These are phyloP conservation scores for Camponotus vicinus DNA, from an alignment of 1,140 invertebrate genomes.

Conservation along the genomic window DNA sequence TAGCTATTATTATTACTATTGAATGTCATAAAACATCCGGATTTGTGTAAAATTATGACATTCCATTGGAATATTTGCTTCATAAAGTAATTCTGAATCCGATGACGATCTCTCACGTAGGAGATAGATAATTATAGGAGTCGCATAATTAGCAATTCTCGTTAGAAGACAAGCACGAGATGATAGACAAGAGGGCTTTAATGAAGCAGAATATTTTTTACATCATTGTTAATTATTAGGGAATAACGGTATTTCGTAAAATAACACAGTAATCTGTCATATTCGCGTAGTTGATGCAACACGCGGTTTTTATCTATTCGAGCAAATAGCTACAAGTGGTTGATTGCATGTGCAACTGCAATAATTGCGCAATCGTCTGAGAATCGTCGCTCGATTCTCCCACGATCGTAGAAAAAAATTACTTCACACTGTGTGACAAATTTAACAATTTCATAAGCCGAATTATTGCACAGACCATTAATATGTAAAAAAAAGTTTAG, in stretches of 20 bases:
- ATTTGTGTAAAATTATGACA: background rate
- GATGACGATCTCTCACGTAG: conserved; percentile 3
- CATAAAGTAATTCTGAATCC: conserved; percentile 4
- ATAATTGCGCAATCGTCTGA: conserved; percentile 37
- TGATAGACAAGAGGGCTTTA: conserved; percentile 17
- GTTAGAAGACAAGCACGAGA: background rate
- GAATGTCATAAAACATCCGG: background rate
- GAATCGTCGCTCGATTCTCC: conserved; percentile 20
- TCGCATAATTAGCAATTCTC: conserved; percentile 28
- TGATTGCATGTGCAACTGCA: conserved; percentile 26
- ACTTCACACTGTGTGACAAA: background rate
- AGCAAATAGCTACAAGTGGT: background rate
- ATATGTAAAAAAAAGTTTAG: background rate
- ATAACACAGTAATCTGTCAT: conserved; percentile 32
- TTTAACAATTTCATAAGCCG: background rate
- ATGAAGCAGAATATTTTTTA: conserved; percentile 43
- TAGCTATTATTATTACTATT: background rate
- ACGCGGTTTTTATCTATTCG: conserved; percentile 8
- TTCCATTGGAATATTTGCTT: conserved; percentile 12
- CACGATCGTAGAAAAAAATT: conserved; percentile 13
- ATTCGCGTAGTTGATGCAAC: conserved; percentile 36
- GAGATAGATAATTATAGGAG: conserved; percentile 31
- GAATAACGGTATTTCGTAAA: conserved; percentile 19
- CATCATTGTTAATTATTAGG: conserved; percentile 36
- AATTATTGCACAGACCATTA: too few species aligned